Percentiles rank a stretch among this genome's conserved stretches.
phyloP scores from a whole-genome alignment of 1,140 invertebrate genomes.

The Drosophila punjabiensis region DNA sequence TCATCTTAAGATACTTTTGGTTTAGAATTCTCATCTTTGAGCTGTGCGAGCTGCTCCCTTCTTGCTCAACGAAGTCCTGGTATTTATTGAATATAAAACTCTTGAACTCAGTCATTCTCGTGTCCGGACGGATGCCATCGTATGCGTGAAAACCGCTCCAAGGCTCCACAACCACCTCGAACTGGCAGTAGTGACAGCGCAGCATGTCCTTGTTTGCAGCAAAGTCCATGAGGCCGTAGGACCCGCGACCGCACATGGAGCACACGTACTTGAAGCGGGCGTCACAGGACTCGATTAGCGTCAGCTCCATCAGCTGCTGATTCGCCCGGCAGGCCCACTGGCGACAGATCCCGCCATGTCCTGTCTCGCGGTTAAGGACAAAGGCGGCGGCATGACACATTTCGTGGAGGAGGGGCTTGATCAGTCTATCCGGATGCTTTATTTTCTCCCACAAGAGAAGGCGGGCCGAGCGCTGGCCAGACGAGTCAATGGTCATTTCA shows the following conservation, averaged over 20 bases:
- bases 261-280: conserved; percentile 52
- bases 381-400: conserved; percentile 96
- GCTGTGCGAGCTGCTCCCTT: conserved; percentile 17
- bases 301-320: conserved; percentile 42
- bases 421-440: conserved; percentile 16
- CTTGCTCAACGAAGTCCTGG: neutral
- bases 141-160: conserved; percentile 1
- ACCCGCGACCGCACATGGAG: conserved; percentile 42
- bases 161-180: conserved; percentile 55
- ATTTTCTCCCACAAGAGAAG: conserved; percentile 75
- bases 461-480: conserved; percentile 22
- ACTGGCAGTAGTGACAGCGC: conserved; percentile 69
- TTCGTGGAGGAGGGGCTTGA: conserved; percentile 94
- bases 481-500: conserved; percentile 19
- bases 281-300: conserved; percentile 43
- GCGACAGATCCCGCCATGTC: conserved; percentile 94
- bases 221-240: conserved; percentile 46
- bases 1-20: conserved; percentile 21
- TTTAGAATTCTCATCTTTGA: conserved; percentile 53
- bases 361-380: conserved; percentile 90
- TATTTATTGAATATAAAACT: conserved; percentile 48
- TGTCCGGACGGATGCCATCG: conserved; percentile 31
- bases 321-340: conserved; percentile 86
- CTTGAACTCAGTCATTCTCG: conserved; percentile 47
- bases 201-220: conserved; percentile 15